A percentile compares a stretch with the other conserved stretches of the same genome.
Evolutionary conservation across 2,113 vertebrate species (phyloP).

Genomic region (Picathartes gymnocephalus): DNA sequence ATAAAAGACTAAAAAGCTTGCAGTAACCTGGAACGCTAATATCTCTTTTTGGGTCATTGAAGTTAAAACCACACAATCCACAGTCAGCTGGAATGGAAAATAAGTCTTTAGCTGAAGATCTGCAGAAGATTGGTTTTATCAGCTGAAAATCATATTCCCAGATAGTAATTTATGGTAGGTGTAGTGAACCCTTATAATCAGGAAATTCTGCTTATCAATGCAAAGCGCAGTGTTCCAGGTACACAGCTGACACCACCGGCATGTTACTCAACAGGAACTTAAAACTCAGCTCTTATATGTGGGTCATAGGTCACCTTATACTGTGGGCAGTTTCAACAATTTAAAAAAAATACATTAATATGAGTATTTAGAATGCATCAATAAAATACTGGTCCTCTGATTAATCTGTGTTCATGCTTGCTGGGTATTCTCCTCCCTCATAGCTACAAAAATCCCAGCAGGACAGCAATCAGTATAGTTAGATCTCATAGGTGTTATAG

Average conservation of each 20-base stretch:
- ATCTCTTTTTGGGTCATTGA: background rate
- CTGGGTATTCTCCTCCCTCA: background rate
- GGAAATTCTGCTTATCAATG: background rate
- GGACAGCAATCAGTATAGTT: background rate
- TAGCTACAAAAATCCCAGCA: background rate
- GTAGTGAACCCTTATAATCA: background rate
- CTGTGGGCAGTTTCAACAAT: background rate
- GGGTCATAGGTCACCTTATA: background rate
- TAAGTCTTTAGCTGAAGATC: background rate
- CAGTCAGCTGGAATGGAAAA: background rate
- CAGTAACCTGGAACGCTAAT: background rate
- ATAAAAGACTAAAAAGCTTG: background rate
- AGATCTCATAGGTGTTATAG: background rate
- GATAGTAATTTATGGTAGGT: background rate
- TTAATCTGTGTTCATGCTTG: background rate
- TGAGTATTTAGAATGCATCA: background rate
- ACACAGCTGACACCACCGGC: background rate
- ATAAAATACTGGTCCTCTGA: background rate
- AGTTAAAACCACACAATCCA: background rate
- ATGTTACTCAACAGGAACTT: background rate
- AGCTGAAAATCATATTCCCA: background rate
- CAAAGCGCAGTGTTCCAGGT: background rate
- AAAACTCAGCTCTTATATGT: background rate
- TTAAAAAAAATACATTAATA: background rate
- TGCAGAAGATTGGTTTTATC: background rate